Evolutionary conservation across 37 sponge, comb jelly and placozoan species (phyloP), one percentile per base, ranked within the genome.

Genomic region (Diacarnus erythraeanus): DNA sequence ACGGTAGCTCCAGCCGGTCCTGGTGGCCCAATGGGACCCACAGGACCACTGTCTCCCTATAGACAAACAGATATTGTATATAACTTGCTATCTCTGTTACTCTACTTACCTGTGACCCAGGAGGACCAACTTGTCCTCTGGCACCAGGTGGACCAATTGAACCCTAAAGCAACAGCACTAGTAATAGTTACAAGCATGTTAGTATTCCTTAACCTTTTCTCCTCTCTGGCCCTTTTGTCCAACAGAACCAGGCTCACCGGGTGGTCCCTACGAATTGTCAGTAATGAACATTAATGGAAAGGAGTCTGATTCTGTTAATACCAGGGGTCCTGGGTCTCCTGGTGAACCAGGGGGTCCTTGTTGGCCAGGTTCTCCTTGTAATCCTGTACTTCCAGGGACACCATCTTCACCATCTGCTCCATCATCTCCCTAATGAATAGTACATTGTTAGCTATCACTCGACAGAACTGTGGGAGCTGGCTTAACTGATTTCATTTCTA

Each of bases 1-100:
- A 91, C 92, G 63, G 84, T 70, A 37, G 84, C 41, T 61, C 92
- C 92, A 40, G 81, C 26, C 21, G 80, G 56, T 66, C 92, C 92
- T 44, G 88, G 84, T 8, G 75, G 80, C 33, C 92, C 92, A 54
- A 80, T 30, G 42, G 76, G 83, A 22, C 91, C 91, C 40, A 71
- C 18, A 59, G 90, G 71, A 0, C 90, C 90, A 71, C 57, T 54
- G 10, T 66, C 85, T 59, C 90, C 90, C 85, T 89, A 67, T 3
- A 61, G 72, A n/a, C 23, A n/a, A n/a, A n/a, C n/a, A n/a, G n/a
- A n/a, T n/a, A n/a, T n/a, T n/a, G n/a, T n/a, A n/a, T n/a, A n/a
- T n/a, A n/a, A n/a, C n/a, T n/a, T n/a, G n/a, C n/a, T n/a, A n/a
- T n/a, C n/a, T n/a, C n/a, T n/a, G n/a, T n/a, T n/a, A 60, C 9